Evolutionary conservation across 1,140 invertebrate species (phyloP), one percentile per base, ranked within the genome.

Genomic region (Pachyrhynchus sulphureomaculatus): DNA sequence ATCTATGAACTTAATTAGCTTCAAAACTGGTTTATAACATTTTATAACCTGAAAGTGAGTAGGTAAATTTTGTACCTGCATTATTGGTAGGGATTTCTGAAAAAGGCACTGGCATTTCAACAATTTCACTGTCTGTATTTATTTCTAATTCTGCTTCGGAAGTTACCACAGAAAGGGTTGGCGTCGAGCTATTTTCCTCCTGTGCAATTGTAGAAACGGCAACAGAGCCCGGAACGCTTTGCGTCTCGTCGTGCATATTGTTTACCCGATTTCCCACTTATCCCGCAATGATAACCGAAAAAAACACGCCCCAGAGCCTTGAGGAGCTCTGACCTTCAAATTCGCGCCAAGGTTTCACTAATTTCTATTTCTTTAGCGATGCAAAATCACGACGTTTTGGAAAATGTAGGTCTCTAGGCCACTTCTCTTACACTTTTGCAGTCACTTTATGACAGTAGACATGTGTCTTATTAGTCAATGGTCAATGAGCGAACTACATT

Each of bases 371-470:
- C 70, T 73, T 75, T 66, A 65, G 65, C 70, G 66, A 73, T 75
- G 73, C 73, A 81, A 81, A 81, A 82, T 79, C 79, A 74, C 76
- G 78, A 80, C 79, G 79, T 78, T 79, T 76, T 76, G 37, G 77
- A 74, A 83, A 84, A 84, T 84, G 81, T 84, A 84, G 83, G 83
- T 85, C 83, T 84, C 78, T 84, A 84, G 83, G 83, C 82, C 83
- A 84, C 82, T 83, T 81, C 79, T 83, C 82, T 84, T 83, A 82
- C 82, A 83, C 82, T 82, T n/a, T 82, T 82, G 78, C 80, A 82
- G 53, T 53, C 26, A 53, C 39, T 47, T 53, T 34, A 48, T 55
- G 53, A 55, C 53, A 55, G 53, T 26, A 44, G 53, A 55, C 53
- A 55, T 55, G 34, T 55, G 41, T 55, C 53, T 55, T 21, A 55